These are phyloP conservation scores for Sinocyclocheilus anophthalmus DNA, from an alignment of 2,113 vertebrate genomes.

Conservation along the genomic window DNA sequence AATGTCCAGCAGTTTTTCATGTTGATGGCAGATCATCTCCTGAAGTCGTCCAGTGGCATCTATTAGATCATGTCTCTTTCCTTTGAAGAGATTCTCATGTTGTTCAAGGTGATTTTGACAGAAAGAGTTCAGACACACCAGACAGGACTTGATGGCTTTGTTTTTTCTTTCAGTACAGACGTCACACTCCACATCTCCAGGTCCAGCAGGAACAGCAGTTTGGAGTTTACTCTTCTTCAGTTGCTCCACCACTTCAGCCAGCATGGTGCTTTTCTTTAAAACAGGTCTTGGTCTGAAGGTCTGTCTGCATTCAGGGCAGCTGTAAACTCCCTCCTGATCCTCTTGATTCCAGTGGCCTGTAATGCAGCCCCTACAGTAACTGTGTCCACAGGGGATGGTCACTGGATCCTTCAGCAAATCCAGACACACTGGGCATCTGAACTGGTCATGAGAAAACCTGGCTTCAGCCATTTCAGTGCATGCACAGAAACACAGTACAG, in stretches of 20 bases:
- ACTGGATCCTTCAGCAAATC: background rate
- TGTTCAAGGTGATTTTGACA: too few species aligned
- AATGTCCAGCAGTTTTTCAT: too few species aligned
- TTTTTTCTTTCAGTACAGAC: too few species aligned
- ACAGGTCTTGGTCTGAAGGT: background rate
- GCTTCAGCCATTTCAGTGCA: background rate
- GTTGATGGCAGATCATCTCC: too few species aligned
- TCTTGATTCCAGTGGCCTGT: background rate
- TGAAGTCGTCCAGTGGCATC: too few species aligned
- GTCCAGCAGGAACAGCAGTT: too few species aligned
- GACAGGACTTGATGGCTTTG: too few species aligned
- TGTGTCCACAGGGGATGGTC: background rate
- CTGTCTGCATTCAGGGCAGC: conserved; percentile 9
- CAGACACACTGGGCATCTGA: background rate
- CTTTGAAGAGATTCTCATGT: too few species aligned
- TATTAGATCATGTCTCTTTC: too few species aligned
- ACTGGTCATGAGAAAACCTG: background rate
- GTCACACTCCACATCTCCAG: too few species aligned
- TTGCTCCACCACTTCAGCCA: background rate
- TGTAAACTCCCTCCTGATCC: background rate
- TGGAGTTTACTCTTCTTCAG: background rate
- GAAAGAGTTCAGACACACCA: too few species aligned
- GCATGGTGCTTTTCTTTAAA: background rate
- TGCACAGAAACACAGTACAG: background rate
- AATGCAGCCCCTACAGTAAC: background rate